Base-by-base conservation (phyloP, 2,113 vertebrate genomes). In the Podarcis cretensis region DNA sequence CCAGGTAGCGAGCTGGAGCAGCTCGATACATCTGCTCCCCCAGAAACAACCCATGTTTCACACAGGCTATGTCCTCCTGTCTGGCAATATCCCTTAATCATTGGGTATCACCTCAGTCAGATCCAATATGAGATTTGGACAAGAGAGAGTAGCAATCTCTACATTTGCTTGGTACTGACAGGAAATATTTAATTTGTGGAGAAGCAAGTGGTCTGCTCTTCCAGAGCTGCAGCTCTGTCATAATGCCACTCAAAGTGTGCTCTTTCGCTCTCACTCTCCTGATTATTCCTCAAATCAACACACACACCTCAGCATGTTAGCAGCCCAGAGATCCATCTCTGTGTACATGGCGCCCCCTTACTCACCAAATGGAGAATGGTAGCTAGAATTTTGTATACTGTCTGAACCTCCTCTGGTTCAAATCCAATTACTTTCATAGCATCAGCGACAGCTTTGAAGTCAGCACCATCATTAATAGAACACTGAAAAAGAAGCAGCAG, bases 381-480 rank as follows among this genome's bases (percentile, higher is more conserved):
- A 89, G 98, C 98, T 96, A 99, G 94, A 66, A 99, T 99, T 96
- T 97, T 99, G 97, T 99, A 99, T 63, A 97, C 98, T 0, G 98
- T 99, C 96, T 99, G 98, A 94, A 99, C 94, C 96, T 99, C 99
- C 35, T 99, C 99, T 6, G 95, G 96, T 66, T 98, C 98, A 97
- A 99, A 99, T 74, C 99, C 99, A 66, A 99, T 98, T 89, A 99
- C 98, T 93, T 98, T 99, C 99, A 99, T 99, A 92, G 99, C 99
- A 57, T 99, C 99, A 1, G 98, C 97, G 0, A 99, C 99, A 0
- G 98, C 98, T 96, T 98, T 99, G 96, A 99, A 99, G 79, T 99
- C 98, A 0, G 98, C 98, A 13, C 96, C 95, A 0, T 99, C 99
- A 0, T 97, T 99, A 94, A 99, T 98, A 91, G 96, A 97, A 1